Conservation (phyloP, 2,113 vertebrate genomes). For the Noturus placidus region DNA sequence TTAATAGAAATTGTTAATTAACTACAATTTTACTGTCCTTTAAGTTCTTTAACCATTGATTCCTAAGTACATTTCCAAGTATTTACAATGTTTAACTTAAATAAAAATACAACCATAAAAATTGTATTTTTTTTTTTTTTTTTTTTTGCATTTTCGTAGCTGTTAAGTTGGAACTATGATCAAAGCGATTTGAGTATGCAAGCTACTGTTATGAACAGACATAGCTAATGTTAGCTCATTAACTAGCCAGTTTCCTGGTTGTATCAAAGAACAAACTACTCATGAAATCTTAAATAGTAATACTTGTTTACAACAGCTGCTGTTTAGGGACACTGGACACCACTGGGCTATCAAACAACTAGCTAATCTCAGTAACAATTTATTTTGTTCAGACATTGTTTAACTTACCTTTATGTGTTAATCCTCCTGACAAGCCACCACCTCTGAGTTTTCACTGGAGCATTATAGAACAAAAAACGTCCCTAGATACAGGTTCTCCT, state of each 20-base stretch:
- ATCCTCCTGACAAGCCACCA: background rate
- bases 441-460: background rate
- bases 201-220: too few relatives aligned
- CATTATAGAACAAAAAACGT: background rate
- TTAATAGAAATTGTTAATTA: background rate
- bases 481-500: background rate
- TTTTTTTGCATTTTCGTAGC: too few relatives aligned
- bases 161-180: too few relatives aligned
- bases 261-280: background rate
- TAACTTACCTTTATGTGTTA: background rate
- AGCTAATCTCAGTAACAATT: background rate
- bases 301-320: background rate
- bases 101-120: too few relatives aligned
- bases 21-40: background rate
- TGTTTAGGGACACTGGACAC: background rate
- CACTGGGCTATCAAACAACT: background rate
- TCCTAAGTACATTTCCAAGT: background rate
- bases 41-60: background rate
- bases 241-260: background rate
- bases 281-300: background rate
- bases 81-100: too few relatives aligned
- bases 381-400: background rate
- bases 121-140: too few relatives aligned
- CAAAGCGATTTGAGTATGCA: too few relatives aligned
- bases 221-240: too few relatives aligned